Percentiles rank a stretch among this genome's conserved stretches.
phyloP scores from a whole-genome alignment of 2,113 vertebrate genomes.

The Rhea pennata region DNA sequence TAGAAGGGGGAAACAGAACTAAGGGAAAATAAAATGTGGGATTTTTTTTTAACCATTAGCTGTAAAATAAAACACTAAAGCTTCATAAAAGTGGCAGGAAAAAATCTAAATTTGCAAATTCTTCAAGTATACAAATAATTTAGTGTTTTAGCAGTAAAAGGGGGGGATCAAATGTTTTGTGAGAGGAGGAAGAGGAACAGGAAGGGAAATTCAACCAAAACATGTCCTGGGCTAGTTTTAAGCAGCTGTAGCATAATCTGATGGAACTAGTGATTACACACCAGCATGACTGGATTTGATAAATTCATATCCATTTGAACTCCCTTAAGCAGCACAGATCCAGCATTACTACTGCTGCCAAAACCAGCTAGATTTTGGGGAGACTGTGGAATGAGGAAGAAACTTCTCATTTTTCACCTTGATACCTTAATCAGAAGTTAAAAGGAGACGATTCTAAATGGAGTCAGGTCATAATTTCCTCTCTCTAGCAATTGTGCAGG shows the following conservation, averaged over 20 bases:
- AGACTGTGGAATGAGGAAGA: accelerated
- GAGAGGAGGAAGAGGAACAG: background rate
- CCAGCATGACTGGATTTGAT: background rate
- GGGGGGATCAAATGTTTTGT: background rate
- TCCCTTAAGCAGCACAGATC: background rate
- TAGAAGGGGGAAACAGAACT: conserved; percentile 2
- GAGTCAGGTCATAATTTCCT: background rate
- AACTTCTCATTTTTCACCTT: background rate
- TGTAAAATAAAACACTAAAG: background rate
- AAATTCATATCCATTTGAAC: background rate
- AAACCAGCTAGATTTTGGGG: background rate
- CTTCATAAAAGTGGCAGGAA: background rate
- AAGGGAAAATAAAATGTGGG: conserved; percentile 24
- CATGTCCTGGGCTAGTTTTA: background rate
- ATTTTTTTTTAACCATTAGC: background rate
- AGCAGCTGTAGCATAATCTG: background rate
- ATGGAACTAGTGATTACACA: background rate
- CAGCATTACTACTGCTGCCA: background rate
- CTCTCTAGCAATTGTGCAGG: background rate
- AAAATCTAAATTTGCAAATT: background rate
- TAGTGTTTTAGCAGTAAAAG: background rate
- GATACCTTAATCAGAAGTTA: accelerated
- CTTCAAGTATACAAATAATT: background rate
- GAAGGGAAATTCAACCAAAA: too few relatives aligned
- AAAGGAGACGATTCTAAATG: background rate